Percentiles rank a stretch among this genome's conserved stretches.
Evolutionary conservation across 2,888 invertebrate genomes (phyloP).

Genomic region (Folsomia manolachei): DNA sequence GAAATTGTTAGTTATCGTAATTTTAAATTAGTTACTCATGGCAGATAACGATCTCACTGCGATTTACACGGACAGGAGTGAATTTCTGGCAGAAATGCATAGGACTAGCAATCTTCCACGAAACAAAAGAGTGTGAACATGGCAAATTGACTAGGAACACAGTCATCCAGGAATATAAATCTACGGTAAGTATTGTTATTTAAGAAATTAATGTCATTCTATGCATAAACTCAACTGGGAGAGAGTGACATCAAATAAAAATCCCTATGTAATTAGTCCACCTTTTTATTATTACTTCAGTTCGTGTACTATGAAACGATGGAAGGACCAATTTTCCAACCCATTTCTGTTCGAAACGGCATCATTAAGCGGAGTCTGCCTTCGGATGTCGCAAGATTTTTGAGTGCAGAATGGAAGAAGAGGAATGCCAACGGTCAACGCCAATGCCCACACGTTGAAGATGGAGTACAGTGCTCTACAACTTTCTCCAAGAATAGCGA

Average conservation of each 20-base stretch:
- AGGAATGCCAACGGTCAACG: neutral
- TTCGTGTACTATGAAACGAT: neutral
- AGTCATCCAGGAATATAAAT: neutral
- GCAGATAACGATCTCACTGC: too few species aligned
- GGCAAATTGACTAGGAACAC: neutral
- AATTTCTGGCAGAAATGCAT: neutral
- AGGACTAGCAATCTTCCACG: neutral
- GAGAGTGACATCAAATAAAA: too few species aligned
- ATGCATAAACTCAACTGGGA: too few species aligned
- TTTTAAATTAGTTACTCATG: too few species aligned
- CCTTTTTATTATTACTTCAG: too few species aligned
- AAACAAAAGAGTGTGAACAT: neutral
- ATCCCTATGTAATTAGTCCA: too few species aligned
- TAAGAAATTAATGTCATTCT: too few species aligned
- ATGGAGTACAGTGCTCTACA: neutral
- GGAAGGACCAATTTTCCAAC: neutral
- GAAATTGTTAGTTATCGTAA: too few species aligned
- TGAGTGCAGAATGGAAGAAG: neutral
- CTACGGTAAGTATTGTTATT: neutral
- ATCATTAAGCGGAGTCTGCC: neutral
- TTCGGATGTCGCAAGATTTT: neutral
- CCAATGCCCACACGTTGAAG: neutral
- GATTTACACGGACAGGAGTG: neutral
- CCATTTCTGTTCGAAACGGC: neutral
- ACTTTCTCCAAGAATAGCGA: neutral